Evolutionary conservation across 2,888 invertebrate genomes (phyloP), one percentile per base, ranked within the genome.

Genomic region (Heliconius ethilla): DNA sequence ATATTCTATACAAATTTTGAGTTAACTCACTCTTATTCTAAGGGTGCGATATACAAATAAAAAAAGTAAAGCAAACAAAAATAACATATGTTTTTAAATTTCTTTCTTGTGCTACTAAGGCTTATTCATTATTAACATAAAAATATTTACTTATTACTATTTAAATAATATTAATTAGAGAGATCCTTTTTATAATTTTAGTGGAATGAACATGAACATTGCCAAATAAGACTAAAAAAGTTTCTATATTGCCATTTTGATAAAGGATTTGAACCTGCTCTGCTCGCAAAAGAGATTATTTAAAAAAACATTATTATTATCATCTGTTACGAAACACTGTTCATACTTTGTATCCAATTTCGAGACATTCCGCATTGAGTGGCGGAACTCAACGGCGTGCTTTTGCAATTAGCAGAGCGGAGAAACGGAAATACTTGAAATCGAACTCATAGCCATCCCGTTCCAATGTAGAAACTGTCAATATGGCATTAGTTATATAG

Each of bases 21-120:
- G 6, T 27, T 29, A 29, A 3, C 27, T 27, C 65, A 65, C 65
- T 65, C 29, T 33, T 18, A 66, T 33, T 66, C 9, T 22, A 33
- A 10, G 22, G 15, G 1, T 18, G 18, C 33, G 18, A 66, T 33
- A 66, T 33, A 66, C 22, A 33, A 18, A 7, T 9, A 22, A 33
- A 33, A 29, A 33, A 18, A 18, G 15, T 18, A 18, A 63, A 5
- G 13, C 6, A 63, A 27, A 63, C 1, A 63, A 63, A 27, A 63
- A 27, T 13, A 59, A 59, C 51, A 22, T 18, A 18, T 62, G 13
- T 62, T 13, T 62, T 62, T 13, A 5, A 3, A 62, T 62, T 62
- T 62, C 25, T 11, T 67, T 40, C 69, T 69, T 69, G 77, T 79
- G 80, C 77, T 79, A 77, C 75, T 77, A 77, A 79, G 79, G 69